Base-by-base conservation (phyloP, 2,888 invertebrate species). In the Tanytarsus gracilentus region DNA sequence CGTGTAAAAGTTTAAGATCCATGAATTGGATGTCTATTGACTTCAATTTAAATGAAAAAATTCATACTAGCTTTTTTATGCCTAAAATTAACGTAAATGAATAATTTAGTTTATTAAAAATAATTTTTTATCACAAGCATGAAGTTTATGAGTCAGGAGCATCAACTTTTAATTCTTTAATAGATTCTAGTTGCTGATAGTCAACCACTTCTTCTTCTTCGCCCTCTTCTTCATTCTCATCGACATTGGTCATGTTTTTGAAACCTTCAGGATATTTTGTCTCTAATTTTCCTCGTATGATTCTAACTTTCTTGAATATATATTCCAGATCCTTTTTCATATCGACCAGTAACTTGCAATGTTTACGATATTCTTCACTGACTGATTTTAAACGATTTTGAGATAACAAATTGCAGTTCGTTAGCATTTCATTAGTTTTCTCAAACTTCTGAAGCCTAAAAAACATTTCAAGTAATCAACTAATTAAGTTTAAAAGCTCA, bases 361-460 rank as follows among this genome's bases (percentile, higher is more conserved):
- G 95, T 65, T 86, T 87, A 68, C 88, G 91, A 67, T 97, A 94
- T 69, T 98, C 96, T 0, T 83, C 82, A 7, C 83, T 85, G 0
- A 95, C 93, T 18, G 83, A 83, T 68, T 92, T 88, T 59, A 93
- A 80, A 9, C 98, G 81, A 64, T 86, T 86, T 3, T 88, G 85
- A 1, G 96, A 93, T n/a, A 99, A 73, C 16, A 91, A 88, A 72
- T 96, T 96, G 71, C 97, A 97, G 72, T 97, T 98, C 8, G 92
- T 86, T 27, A 99, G 76, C 98, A 98, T 99, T 77, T 99, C 98
- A 69, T 98, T 99, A 0, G 98, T 98, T 73, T 98, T 98, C 70
- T 98, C 98, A 76, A 97, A 99, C 61, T 97, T 80, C 68, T 92
- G 90, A 25, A 98, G 72, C 91, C 94, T 94, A 69, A 1, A 78